These are phyloP conservation scores for Trinorchestia longiramus DNA, from an alignment of 1,140 invertebrate genomes.

Conservation along the genomic window DNA sequence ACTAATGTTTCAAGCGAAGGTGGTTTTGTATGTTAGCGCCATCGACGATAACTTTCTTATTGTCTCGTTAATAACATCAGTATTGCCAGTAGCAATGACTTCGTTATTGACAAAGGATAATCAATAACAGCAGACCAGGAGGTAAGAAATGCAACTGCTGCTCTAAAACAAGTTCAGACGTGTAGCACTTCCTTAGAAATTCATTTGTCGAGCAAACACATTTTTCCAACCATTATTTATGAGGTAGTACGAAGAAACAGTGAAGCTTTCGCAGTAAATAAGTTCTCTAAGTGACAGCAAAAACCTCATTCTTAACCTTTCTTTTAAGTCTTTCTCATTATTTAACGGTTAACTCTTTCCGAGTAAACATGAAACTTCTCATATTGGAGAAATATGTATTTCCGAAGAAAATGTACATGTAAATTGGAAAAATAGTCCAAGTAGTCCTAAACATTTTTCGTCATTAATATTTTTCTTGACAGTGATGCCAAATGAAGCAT, in stretches of 20 bases:
- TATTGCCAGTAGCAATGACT: too few relatives aligned
- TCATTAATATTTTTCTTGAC: background rate
- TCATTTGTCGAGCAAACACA: background rate
- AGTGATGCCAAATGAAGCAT: background rate
- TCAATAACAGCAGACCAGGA: too few relatives aligned
- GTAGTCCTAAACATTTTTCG: background rate
- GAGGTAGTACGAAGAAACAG: background rate
- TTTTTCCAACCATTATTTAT: background rate
- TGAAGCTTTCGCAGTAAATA: background rate
- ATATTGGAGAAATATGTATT: background rate
- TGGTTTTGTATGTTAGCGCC: too few relatives aligned
- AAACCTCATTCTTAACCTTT: background rate
- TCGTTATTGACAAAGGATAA: too few relatives aligned
- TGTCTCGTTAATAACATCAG: too few relatives aligned
- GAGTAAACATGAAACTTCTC: background rate
- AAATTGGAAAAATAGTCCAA: background rate
- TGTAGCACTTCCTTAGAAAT: background rate
- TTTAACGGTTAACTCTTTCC: background rate
- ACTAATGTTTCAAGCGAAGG: too few relatives aligned
- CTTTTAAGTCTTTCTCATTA: background rate
- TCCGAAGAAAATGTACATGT: background rate
- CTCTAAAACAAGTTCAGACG: background rate
- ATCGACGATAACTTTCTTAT: too few relatives aligned
- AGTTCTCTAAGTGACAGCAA: background rate
- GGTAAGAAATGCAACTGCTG: background rate